Conservation (phyloP, 2,113 vertebrate species). For the Oxyruncus cristatus region DNA sequence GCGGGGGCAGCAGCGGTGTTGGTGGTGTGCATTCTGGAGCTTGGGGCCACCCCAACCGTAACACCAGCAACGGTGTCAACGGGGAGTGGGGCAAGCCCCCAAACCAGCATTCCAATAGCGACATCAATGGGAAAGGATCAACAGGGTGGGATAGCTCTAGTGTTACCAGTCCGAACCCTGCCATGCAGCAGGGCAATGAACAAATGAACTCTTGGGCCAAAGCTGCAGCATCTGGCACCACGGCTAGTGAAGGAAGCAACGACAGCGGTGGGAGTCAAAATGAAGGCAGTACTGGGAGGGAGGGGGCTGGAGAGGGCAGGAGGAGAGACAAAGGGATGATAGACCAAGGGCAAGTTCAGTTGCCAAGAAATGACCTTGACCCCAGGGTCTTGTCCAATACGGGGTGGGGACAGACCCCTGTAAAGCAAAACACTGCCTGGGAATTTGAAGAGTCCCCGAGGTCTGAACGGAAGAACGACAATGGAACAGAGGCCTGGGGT, state of each 20-base stretch:
- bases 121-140: conserved; percentile 79
- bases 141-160: conserved; percentile 83
- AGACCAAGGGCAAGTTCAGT: conserved; percentile 79
- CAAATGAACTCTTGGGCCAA: conserved; percentile 86
- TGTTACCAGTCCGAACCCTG: conserved; percentile 69
- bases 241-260: conserved; percentile 88
- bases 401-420: conserved; percentile 97
- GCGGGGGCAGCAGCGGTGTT: conserved; percentile 68
- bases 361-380: conserved; percentile 92
- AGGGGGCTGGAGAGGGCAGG: conserved; percentile 78
- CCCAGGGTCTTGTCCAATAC: conserved; percentile 94
- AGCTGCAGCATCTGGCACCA: conserved; percentile 78
- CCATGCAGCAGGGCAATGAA: conserved; percentile 74
- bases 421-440: conserved; percentile 97
- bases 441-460: conserved; percentile 93
- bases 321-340: conserved; percentile 73
- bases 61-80: conserved; percentile 72
- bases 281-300: conserved; percentile 80
- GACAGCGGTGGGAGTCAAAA: conserved; percentile 77
- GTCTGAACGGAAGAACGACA: conserved; percentile 84
- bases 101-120: conserved; percentile 81
- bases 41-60: conserved; percentile 83
- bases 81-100: conserved; percentile 83
- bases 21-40: conserved; percentile 81
- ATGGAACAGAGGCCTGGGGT: conserved; percentile 87